Base-by-base conservation (phyloP, 2,888 invertebrate genomes). In the Oscheius sp. region DNA sequence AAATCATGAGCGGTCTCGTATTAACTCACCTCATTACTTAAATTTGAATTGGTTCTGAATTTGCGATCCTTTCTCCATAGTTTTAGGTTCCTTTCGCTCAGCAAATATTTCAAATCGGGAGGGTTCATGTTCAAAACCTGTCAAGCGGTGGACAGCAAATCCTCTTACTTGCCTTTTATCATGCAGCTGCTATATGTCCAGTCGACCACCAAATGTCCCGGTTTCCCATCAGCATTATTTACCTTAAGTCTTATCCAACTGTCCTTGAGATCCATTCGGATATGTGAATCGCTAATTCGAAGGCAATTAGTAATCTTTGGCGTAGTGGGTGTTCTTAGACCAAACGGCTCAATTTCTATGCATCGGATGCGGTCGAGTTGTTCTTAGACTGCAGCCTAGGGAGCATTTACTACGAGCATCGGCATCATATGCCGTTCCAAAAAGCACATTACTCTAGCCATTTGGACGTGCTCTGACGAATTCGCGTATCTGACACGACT, bases 371-470 rank as follows among this genome's bases (percentile, higher is more conserved):
- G 29, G n/a, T 29, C 61, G 61, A 61, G 61, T 42, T 61, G 61
- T 61, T 61, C 61, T 45, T 42, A 27, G 61, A 61, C 61, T 42
- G 45, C 61, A 45, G 64, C 48, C 50, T 64, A 23, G 64, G 64
- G 50, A 64, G 64, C 64, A 34, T 46, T 64, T 64, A 64, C 50
- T 64, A 64, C 50, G 50, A 25, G 34, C 48, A 48, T 64, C 50
- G 37, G 48, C 63, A 50, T 64, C 64, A 64, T 64, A 64, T 64
- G 64, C 64, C 34, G 64, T 50, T 61, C 45, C 42, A 61, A 61
- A 61, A 61, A 61, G 61, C 61, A 61, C 61, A 61, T 61, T 61
- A 61, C 42, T 25, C 61, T 45, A 31, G 45, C 61, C 61, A 45
- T 61, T 61, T 61, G 25, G 61, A 42, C 45, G 45, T 27, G n/a